Percentiles rank a stretch among this genome's conserved stretches.
phyloP scores from a whole-genome alignment of 2,888 invertebrate species.

The Drosophila neotestacea region DNA sequence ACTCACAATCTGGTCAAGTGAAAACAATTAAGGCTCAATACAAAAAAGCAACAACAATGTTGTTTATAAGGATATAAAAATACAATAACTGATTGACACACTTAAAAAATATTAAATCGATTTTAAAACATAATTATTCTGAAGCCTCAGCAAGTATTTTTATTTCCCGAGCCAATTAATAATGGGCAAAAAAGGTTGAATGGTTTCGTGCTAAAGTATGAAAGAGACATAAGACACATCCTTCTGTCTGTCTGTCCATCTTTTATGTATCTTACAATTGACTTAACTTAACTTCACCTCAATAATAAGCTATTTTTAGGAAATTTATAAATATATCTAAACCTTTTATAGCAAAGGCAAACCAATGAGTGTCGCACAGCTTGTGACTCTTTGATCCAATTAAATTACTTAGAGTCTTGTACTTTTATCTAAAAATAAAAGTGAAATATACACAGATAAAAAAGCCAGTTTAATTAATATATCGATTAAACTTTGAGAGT shows the following conservation, averaged over 20 bases:
- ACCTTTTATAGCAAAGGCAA: no score
- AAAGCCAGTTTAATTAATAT: background rate
- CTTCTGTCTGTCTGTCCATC: no score
- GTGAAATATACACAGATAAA: no score
- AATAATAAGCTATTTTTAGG: no score
- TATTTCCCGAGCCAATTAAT: background rate
- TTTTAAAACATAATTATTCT: background rate
- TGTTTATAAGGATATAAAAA: background rate
- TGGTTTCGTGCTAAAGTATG: no score
- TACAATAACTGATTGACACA: conserved; percentile 1
- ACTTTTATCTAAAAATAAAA: background rate
- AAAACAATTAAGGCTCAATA: conserved; percentile 51
- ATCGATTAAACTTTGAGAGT: background rate
- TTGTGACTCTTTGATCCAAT: background rate
- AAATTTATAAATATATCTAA: no score
- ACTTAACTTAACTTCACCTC: no score
- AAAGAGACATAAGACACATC: no score
- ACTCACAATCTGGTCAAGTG: conserved; percentile 42
- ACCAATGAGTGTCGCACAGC: no score
- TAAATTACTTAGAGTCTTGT: background rate
- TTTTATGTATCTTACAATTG: no score
- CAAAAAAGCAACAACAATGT: background rate
- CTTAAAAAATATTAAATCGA: conserved; percentile 10
- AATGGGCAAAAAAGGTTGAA: no score
- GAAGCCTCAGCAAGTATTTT: background rate